Base-by-base conservation (phyloP, 35 echinoderm and acorn worm species). In the Stichopus chloronotus region DNA sequence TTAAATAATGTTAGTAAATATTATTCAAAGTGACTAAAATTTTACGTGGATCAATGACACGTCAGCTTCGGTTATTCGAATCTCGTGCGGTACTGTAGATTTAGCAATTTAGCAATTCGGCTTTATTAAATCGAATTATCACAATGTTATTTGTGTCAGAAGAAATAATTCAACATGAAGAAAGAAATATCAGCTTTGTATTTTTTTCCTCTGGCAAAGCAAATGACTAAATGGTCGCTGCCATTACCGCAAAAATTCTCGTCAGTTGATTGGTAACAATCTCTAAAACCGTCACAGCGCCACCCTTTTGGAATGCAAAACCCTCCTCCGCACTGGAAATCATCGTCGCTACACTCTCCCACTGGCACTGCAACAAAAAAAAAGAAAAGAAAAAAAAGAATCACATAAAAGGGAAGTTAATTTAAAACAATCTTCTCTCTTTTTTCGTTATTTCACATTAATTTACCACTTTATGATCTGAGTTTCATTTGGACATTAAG, bases 191-290 rank as follows among this genome's bases (percentile, higher is more conserved):
- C 30, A 43, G 30, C 30, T 43, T 43, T 43, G 30, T 43, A 1
- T 43, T 43, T 43, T 43, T 43, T 43, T 43, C 30, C 30, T 43
- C 30, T 43, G 30, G 30, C 30, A 43, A 43, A 43, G 30, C 30
- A 43, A 43, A 0, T 43, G 30, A 43, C 30, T 43, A 3, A 22
- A 22, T 16, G 69, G 13, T 13, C 1, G 1, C 69, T 21, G 61
- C 9, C 21, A n/a, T 92, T 87, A 93, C 92, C 83, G 55, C 92
- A 93, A 53, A 87, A 93, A 5, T 56, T 19, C 87, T 93, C 92
- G 53, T 93, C 92, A 60, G 92, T 87, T n/a, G 21, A 68, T 19
- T 57, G 74, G 56, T 93, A 93, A 59, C 92, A 93, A 11, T 84
- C 83, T 59, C 83, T 6, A 17, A 8, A 87, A 4, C 92, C 92